Conservation (phyloP, 2,113 vertebrate species). For the Picathartes gymnocephalus region DNA sequence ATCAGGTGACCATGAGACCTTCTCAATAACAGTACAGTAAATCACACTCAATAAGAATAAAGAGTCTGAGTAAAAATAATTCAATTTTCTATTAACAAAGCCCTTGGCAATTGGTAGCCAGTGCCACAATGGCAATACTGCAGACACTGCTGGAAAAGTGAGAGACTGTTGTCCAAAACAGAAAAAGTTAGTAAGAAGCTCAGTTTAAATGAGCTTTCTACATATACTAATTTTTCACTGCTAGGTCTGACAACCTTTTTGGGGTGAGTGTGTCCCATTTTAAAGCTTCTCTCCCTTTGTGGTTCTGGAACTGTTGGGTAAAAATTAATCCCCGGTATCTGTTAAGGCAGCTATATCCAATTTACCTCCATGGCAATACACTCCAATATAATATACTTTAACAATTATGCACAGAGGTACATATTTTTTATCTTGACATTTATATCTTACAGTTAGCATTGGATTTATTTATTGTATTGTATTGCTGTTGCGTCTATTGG, state of each 20-base stretch:
- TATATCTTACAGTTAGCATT: neutral
- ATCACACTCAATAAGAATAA: constrained; percentile 37
- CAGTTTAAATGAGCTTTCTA: neutral
- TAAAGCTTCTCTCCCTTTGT: neutral
- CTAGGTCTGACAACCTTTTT: neutral
- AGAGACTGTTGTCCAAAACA: neutral
- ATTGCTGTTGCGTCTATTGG: neutral
- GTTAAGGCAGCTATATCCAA: neutral
- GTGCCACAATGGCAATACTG: neutral
- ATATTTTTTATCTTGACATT: neutral
- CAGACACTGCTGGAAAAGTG: neutral
- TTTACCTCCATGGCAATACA: neutral
- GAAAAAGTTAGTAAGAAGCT: neutral
- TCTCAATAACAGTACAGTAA: constrained; percentile 34
- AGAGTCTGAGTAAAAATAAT: constrained; percentile 40
- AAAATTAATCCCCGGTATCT: neutral
- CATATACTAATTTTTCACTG: neutral
- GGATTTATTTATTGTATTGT: neutral
- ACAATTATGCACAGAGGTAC: neutral
- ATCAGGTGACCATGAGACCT: constrained; percentile 30
- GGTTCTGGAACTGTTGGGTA: neutral
- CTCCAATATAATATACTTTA: neutral
- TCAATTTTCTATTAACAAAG: constrained; percentile 10
- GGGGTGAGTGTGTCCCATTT: neutral
- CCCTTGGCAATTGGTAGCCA: neutral